Percentiles rank a stretch among this genome's conserved stretches.
Evolutionary conservation across 2,888 invertebrate species (phyloP).

Genomic region (Camponotus fellah): DNA sequence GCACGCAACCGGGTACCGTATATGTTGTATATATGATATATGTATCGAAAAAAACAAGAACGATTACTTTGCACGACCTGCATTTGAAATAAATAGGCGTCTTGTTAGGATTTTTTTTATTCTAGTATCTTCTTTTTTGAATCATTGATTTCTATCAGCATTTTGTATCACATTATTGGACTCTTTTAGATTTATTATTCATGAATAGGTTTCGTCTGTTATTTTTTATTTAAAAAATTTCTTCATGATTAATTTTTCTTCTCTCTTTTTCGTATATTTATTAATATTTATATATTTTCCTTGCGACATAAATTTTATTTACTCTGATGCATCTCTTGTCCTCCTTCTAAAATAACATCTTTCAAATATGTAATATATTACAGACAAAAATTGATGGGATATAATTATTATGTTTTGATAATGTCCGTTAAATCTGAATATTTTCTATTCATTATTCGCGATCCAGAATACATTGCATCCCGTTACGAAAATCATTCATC

Average conservation of each 20-base stretch:
- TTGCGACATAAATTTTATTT: not conserved
- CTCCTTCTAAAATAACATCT: not conserved
- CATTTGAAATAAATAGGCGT: slow-evolving; percentile 21
- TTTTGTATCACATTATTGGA: slow-evolving; percentile 21
- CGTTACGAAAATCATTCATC: slow-evolving; percentile 41
- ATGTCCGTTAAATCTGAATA: slow-evolving; percentile 3
- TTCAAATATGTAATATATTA: not conserved
- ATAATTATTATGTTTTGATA: not conserved
- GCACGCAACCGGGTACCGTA: slow-evolving; percentile 64
- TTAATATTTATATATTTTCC: not conserved
- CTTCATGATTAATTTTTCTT: slow-evolving; percentile 14
- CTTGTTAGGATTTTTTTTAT: slow-evolving; percentile 47
- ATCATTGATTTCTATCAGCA: not conserved
- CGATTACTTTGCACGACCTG: slow-evolving; percentile 65
- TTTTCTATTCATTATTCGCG: slow-evolving; percentile 16
- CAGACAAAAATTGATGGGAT: not conserved
- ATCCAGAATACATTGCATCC: not conserved
- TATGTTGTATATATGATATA: slow-evolving; percentile 33
- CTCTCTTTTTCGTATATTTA: not conserved
- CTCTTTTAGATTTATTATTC: not conserved
- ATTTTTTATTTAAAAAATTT: slow-evolving; percentile 30
- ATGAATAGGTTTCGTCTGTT: not conserved
- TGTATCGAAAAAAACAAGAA: slow-evolving; percentile 63
- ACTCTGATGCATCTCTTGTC: not conserved
- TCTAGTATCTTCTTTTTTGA: not conserved